Conservation (phyloP, 2,113 vertebrate genomes). For the Herpetotheres cachinnans region DNA sequence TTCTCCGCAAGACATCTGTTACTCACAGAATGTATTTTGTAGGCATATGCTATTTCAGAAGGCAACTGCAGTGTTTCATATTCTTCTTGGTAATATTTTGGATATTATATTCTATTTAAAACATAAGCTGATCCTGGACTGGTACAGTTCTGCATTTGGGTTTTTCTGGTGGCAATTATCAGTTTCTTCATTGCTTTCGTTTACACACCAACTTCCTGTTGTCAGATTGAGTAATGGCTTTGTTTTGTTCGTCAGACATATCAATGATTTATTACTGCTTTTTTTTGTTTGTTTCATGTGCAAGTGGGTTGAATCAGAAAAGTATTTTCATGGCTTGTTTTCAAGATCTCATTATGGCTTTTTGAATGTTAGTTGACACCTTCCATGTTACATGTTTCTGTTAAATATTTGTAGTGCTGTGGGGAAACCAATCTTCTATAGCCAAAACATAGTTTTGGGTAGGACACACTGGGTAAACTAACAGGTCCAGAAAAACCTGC, state of each 20-base stretch:
- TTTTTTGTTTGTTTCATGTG: neutral
- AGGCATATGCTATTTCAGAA: neutral
- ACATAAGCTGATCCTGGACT: neutral
- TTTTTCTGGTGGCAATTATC: neutral
- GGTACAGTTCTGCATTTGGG: neutral
- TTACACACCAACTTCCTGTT: neutral
- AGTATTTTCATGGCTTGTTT: neutral
- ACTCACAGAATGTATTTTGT: neutral
- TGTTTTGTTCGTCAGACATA: neutral
- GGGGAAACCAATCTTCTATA: neutral
- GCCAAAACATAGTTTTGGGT: neutral
- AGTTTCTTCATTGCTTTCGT: neutral
- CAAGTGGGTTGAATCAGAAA: neutral
- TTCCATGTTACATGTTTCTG: neutral
- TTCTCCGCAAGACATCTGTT: neutral
- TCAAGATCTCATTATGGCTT: rapidly evolving
- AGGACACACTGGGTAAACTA: neutral
- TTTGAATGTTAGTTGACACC: neutral
- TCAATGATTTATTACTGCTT: neutral
- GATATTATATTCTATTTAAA: neutral
- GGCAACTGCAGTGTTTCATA: neutral
- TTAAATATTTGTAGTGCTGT: neutral
- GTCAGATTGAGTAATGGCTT: neutral
- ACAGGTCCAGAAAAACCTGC: neutral
- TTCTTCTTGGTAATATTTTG: neutral